Evolutionary conservation across 2,888 invertebrate genomes (phyloP).

Genomic region (Tetheella fluctuosa): DNA sequence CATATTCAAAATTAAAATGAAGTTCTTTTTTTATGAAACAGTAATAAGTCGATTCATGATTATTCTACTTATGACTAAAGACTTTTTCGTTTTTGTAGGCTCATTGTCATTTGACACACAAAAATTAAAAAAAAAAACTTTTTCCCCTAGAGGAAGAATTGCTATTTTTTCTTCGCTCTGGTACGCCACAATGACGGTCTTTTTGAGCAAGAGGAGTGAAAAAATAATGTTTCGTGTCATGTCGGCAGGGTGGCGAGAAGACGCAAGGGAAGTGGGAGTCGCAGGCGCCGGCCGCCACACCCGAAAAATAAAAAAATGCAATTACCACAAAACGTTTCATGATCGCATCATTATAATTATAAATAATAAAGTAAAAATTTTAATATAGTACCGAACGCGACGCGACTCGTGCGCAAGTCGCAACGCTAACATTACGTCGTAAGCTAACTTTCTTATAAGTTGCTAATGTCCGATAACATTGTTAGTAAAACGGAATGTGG

Average conservation of each 20-base stretch:
- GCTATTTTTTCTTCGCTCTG: too few species aligned
- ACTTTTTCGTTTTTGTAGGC: too few species aligned
- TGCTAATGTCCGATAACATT: conserved; percentile 67
- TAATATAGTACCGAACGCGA: conserved; percentile 36
- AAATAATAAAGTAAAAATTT: conserved; percentile 40
- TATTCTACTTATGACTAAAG: too few species aligned
- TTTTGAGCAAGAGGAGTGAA: too few species aligned
- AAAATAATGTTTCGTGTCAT: too few species aligned
- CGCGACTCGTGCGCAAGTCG: conserved; percentile 25
- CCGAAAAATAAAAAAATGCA: conserved; percentile 64
- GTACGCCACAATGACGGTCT: too few species aligned
- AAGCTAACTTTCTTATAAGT: conserved; percentile 72
- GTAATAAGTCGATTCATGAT: too few species aligned
- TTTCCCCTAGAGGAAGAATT: too few species aligned
- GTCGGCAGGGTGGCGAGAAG: conserved; percentile 64
- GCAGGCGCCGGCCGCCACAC: conserved; percentile 59
- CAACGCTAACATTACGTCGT: conserved; percentile 28
- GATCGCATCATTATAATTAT: conserved; percentile 65
- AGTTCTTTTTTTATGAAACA: too few species aligned
- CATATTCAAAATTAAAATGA: too few species aligned
- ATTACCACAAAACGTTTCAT: conserved; percentile 72
- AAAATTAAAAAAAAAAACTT: too few species aligned
- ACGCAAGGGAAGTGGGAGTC: conserved; percentile 50
- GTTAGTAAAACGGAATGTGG: conserved; percentile 58
- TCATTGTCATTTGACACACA: too few species aligned